Evolutionary conservation across 1,140 invertebrate genomes (phyloP).

Genomic region (Colletes gigas): DNA sequence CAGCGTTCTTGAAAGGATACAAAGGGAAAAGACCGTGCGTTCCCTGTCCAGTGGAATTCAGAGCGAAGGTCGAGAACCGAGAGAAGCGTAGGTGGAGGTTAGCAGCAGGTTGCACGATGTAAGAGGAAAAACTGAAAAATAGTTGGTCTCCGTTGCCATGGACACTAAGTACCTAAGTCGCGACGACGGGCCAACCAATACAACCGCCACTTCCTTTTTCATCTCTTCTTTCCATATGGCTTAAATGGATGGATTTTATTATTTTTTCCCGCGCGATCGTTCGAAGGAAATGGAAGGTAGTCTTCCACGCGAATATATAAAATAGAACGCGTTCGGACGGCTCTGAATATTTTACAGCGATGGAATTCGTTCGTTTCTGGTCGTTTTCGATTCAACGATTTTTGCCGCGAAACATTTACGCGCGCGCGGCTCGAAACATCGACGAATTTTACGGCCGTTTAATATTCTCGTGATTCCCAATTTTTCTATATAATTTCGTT

Average conservation of each 20-base stretch:
- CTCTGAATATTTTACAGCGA: background rate
- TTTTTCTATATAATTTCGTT: background rate
- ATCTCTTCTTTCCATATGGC: conserved; percentile 7
- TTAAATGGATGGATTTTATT: conserved; percentile 28
- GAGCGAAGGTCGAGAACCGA: conserved; percentile 23
- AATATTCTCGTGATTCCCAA: background rate
- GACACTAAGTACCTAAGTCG: conserved; percentile 42
- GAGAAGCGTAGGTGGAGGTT: conserved; percentile 2
- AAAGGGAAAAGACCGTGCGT: conserved; percentile 23
- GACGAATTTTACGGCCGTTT: background rate
- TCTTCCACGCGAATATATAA: background rate
- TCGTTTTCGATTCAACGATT: conserved; percentile 22
- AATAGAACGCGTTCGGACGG: background rate
- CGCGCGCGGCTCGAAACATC: background rate
- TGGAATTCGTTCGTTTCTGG: too few relatives aligned
- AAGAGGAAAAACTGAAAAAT: conserved; percentile 45
- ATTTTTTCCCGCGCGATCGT: background rate
- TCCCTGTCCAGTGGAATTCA: conserved; percentile 16
- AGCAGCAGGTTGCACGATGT: background rate
- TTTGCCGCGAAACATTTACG: background rate
- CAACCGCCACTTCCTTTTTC: background rate
- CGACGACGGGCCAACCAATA: conserved; percentile 3
- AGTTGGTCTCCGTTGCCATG: conserved; percentile 50
- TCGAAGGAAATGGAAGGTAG: background rate
- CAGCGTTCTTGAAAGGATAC: conserved; percentile 25